phyloP scores from a whole-genome alignment of 2,888 invertebrate genomes.

The Nematopogon swammerdamellus region DNA sequence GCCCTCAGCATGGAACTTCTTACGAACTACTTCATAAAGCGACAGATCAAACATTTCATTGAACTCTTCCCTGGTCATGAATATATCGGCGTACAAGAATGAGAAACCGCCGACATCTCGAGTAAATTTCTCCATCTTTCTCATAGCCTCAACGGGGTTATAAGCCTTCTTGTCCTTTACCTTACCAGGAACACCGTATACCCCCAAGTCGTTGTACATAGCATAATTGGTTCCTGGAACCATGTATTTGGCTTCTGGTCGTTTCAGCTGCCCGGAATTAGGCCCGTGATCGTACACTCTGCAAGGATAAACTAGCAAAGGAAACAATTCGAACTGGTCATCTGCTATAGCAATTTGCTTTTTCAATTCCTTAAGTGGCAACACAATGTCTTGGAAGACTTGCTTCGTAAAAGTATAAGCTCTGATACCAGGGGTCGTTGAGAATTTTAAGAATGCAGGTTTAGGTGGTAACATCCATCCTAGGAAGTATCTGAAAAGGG shows the following conservation, averaged over 20 bases:
- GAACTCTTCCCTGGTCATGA: slow-evolving; percentile 63
- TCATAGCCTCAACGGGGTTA: slow-evolving; percentile 63
- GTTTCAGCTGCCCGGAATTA: slow-evolving; percentile 54
- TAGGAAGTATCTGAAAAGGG: slow-evolving; percentile 57
- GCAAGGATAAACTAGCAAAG: slow-evolving; percentile 67
- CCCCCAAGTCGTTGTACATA: slow-evolving; percentile 69
- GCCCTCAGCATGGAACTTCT: slow-evolving; percentile 54
- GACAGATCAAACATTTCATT: slow-evolving; percentile 66
- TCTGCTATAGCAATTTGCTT: slow-evolving; percentile 59
- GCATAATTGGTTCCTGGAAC: slow-evolving; percentile 64
- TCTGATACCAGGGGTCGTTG: slow-evolving; percentile 64
- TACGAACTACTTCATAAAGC: slow-evolving; percentile 58
- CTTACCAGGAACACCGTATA: slow-evolving; percentile 66
- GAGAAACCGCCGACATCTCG: slow-evolving; percentile 65
- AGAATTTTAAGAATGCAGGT: slow-evolving; percentile 69
- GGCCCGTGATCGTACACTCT: slow-evolving; percentile 62
- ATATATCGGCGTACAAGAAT: slow-evolving; percentile 68
- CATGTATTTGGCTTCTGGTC: slow-evolving; percentile 54
- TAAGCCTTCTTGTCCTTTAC: slow-evolving; percentile 59
- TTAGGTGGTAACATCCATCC: slow-evolving; percentile 70
- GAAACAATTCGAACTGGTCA: slow-evolving; percentile 62
- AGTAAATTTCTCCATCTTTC: slow-evolving; percentile 68
- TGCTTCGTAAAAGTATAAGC: slow-evolving; percentile 68
- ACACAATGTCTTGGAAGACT: slow-evolving; percentile 69
- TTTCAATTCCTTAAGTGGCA: slow-evolving; percentile 63